Evolutionary conservation across 2,113 vertebrate species (phyloP), one percentile per base, ranked within the genome.

Genomic region (Psittacus erithacus): DNA sequence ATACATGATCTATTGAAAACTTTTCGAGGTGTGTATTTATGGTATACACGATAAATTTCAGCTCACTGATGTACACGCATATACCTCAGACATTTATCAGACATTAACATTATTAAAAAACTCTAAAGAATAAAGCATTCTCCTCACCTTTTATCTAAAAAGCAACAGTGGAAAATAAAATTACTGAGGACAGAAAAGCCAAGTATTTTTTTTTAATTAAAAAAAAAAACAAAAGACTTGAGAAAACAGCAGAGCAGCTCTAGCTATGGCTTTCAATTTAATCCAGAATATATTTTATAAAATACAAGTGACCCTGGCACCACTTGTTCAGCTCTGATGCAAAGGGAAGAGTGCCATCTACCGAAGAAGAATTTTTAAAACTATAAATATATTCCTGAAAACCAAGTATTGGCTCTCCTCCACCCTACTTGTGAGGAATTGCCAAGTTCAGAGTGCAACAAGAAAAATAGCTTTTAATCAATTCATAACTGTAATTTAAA

Each of bases 301-400:
- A 86, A 38, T 29, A 38, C 8, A 75, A 91, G 44, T 33, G 55
- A 90, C 27, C 47, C 27, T 43, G 60, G 65, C 28, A 84, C 22
- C n/a, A 84, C 35, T 93, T 78, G 10, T 13, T 84, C 5, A 7
- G 47, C 67, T 88, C 74, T 68, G 86, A 89, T 41, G 23, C 82
- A 60, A 90, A 96, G 92, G 55, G 31, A 96, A 97, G 92, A 96
- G 55, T 96, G 95, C 95, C 95, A 96, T 81, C 96, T 96, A 93
- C 95, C 92, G 95, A 82, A 65, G 83, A 83, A 68, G 35, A 79
- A 33, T 71, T 92, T 68, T 73, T 69, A 60, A 94, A 90, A 78
- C 1, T 0, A 88, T 38, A 77, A 80, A 74, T 52, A 74, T 8
- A 38, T 11, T 93, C 9, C 19, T 84, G 52, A 77, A 79, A 86